phyloP scores from a whole-genome alignment of 1,140 invertebrate genomes.

The Dendrolimus punctatus region DNA sequence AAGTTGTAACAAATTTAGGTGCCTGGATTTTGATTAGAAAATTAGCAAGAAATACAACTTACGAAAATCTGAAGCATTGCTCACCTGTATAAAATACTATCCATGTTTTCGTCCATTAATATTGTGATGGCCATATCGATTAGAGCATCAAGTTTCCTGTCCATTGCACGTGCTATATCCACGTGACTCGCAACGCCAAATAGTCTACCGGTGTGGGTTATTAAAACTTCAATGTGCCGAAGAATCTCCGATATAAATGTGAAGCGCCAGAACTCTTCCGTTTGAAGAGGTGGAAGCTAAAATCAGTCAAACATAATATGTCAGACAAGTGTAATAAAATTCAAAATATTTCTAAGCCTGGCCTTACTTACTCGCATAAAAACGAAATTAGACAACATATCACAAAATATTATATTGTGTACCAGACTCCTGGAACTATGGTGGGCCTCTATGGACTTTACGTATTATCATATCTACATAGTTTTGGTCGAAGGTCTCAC shows the following conservation, averaged over 20 bases:
- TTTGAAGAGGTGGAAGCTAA: slow-evolving; percentile 41
- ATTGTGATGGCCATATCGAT: slow-evolving; percentile 42
- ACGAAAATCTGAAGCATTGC: background rate
- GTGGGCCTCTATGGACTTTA: too few relatives aligned
- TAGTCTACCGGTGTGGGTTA: slow-evolving; percentile 30
- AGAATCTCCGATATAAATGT: slow-evolving; percentile 45
- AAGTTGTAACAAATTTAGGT: too few relatives aligned
- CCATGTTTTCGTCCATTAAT: slow-evolving; percentile 35
- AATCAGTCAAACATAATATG: background rate
- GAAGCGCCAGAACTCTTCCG: slow-evolving; percentile 52
- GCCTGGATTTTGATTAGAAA: too few relatives aligned
- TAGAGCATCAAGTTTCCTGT: slow-evolving; percentile 30
- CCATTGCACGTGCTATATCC: slow-evolving; percentile 28
- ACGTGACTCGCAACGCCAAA: slow-evolving; percentile 31
- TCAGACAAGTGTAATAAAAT: too few relatives aligned
- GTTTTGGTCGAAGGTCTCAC: too few relatives aligned
- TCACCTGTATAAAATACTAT: slow-evolving; percentile 41
- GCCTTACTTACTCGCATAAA: too few relatives aligned
- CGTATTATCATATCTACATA: too few relatives aligned
- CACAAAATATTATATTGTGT: too few relatives aligned
- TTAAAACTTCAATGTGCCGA: slow-evolving; percentile 28
- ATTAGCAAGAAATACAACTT: too few relatives aligned
- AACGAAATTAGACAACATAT: too few relatives aligned
- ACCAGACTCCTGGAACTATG: too few relatives aligned
- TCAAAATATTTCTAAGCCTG: too few relatives aligned